Percentiles rank a stretch among this genome's conserved stretches.
phyloP scores from a whole-genome alignment of 2,888 invertebrate species.

The Noctua janthe region DNA sequence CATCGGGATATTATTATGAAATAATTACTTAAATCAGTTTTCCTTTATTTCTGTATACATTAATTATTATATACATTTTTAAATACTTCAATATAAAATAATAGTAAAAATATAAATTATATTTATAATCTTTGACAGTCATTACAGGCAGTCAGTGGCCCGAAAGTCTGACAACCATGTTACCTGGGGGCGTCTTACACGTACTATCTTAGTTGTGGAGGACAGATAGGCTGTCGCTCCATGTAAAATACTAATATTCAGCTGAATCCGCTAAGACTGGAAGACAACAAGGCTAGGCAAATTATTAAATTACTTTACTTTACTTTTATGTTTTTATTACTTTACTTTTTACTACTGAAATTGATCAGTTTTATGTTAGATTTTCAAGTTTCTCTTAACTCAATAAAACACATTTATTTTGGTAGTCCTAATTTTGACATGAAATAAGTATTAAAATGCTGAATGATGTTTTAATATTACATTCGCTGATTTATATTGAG shows the following conservation, averaged over 20 bases:
- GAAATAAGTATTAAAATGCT: constrained; percentile 21
- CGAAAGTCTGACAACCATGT: too few relatives aligned
- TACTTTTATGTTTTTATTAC: too few relatives aligned
- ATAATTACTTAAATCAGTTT: background rate
- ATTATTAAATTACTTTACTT: too few relatives aligned
- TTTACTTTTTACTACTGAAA: background rate
- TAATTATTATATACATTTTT: background rate
- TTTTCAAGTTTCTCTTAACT: background rate
- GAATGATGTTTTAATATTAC: constrained; percentile 10
- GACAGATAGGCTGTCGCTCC: too few relatives aligned
- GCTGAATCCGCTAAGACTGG: too few relatives aligned
- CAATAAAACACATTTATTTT: background rate
- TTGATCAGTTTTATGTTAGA: background rate
- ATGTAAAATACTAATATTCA: too few relatives aligned
- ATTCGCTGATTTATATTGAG: constrained; percentile 10
- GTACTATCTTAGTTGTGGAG: too few relatives aligned
- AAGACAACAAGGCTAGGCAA: too few relatives aligned
- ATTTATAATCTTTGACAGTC: too few relatives aligned
- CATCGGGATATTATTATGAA: background rate
- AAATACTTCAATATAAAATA: background rate
- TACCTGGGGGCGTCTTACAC: too few relatives aligned
- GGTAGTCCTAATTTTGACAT: constrained; percentile 4
- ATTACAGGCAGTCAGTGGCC: too few relatives aligned
- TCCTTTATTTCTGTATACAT: background rate
- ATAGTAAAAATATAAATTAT: background rate